Evolutionary conservation across 2,113 vertebrate species (phyloP), one percentile per base, ranked within the genome.

Genomic region (Lamprotornis superbus): DNA sequence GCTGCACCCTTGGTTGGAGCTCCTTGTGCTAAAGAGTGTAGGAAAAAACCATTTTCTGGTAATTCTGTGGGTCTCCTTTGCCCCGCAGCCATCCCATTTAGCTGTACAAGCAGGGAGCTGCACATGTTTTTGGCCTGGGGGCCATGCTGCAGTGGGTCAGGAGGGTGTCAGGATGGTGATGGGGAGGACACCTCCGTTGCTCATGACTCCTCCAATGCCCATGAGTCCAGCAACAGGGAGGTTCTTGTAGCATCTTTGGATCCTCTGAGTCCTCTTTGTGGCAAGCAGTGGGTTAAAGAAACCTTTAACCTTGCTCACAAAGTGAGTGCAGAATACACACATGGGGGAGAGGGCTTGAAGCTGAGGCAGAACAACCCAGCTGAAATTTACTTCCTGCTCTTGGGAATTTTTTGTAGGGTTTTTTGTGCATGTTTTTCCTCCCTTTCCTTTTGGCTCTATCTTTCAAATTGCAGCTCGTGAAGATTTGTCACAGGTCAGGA

Each of bases 401-500:
- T 2, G 17, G 47, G 27, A 23, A 5, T 18, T 31, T 78, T 81
- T 37, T 8, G 9, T 35, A 7, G 20, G 16, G 2, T 70, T 52
- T 50, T 74, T 73, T 9, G 6, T 18, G 44, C 9, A 9, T 16
- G 40, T 42, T 31, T 59, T 56, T 55, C 28, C 2, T 46, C 27
- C 4, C 9, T 46, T 8, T 53, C 35, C 33, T 83, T 37, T 67
- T 59, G 33, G 17, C 69, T 93, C 69, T 75, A 0, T 70, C 52
- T 91, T 90, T 81, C 37, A 15, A 70, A 40, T 20, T n/a, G 60
- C 74, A 63, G 81, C 61, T 94, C 2, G 0, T 70, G 57, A 56
- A 49, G 86, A 75, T 94, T 91, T 94, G 83, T 94, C 89, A 91
- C 77, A 84, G 93, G 93, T 84, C 93, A 93, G 94, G 50, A 95